Percentiles rank a stretch among this genome's conserved stretches.
Evolutionary conservation across 2,113 vertebrate genomes (phyloP).

Genomic region (Thomomys bottae): DNA sequence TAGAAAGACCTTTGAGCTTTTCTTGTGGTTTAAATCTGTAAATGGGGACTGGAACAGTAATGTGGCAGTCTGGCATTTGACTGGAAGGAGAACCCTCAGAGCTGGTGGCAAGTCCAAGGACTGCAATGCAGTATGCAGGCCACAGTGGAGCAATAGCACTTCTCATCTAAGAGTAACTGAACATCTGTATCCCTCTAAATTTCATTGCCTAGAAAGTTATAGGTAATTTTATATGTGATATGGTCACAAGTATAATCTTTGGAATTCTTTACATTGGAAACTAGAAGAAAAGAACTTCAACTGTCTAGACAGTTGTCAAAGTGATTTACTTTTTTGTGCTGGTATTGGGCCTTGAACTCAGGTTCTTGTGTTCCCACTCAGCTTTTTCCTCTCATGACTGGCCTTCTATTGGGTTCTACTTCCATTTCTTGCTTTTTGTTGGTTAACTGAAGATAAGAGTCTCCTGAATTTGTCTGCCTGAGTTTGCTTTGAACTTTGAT

Average conservation of each 20-base stretch:
- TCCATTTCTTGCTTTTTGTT: no score
- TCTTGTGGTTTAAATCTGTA: not conserved
- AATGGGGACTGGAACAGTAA: not conserved
- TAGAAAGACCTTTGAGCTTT: conserved; percentile 16
- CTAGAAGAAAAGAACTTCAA: not conserved
- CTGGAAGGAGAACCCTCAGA: not conserved
- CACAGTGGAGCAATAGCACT: fast-evolving
- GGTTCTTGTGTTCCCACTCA: no score
- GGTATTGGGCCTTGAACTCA: no score
- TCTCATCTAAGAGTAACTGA: not conserved
- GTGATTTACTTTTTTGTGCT: not conserved
- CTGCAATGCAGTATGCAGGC: fast-evolving
- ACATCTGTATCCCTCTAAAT: not conserved
- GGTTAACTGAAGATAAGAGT: no score
- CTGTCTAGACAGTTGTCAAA: not conserved
- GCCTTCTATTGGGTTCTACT: no score
- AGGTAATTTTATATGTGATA: not conserved
- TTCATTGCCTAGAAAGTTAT: not conserved
- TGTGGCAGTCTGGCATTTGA: not conserved
- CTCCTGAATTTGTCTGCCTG: no score
- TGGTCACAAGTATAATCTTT: not conserved
- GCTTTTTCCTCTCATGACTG: no score
- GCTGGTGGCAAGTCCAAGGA: not conserved
- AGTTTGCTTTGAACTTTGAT: no score
- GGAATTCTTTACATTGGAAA: not conserved